These are phyloP conservation scores for Petrosia ficiformis DNA, from an alignment of 37 sponge, comb jelly and placozoan species.

Conservation along the genomic window DNA sequence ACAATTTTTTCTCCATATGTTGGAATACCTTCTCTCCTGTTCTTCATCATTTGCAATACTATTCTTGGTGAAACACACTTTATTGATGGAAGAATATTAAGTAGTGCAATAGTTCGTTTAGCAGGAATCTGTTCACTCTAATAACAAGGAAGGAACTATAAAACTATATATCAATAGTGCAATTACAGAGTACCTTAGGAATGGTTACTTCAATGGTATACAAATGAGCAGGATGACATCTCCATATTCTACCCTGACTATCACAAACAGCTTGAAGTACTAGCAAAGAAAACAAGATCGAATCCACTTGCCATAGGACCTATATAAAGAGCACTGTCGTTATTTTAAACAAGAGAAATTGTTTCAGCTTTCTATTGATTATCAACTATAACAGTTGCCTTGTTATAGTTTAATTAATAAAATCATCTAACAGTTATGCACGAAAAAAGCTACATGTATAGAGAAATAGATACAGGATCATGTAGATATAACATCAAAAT, in stretches of 20 bases:
- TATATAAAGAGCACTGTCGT: too few species aligned
- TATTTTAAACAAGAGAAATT: too few species aligned
- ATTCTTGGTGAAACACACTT: conserved; percentile 22
- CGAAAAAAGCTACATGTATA: too few species aligned
- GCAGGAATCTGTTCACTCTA: not conserved
- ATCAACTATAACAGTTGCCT: too few species aligned
- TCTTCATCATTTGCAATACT: not conserved
- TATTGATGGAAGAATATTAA: conserved; percentile 32
- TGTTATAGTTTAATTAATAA: too few species aligned
- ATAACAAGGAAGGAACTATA: conserved; percentile 27
- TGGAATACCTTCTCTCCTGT: not conserved
- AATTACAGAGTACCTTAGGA: not conserved
- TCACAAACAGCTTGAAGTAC: conserved; percentile 31
- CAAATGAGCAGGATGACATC: conserved; percentile 23
- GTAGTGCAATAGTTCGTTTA: not conserved
- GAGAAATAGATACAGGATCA: too few species aligned
- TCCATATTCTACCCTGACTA: conserved; percentile 56
- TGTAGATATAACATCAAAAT: too few species aligned
- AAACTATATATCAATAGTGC: not conserved
- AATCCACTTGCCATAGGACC: conserved; percentile 43
- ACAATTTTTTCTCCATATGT: too few species aligned
- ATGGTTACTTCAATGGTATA: conserved; percentile 38
- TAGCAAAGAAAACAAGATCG: conserved; percentile 46
- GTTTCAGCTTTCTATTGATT: too few species aligned
- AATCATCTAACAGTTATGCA: too few species aligned